These are phyloP conservation scores for Menidia menidia DNA, from an alignment of 2,797 vertebrate genomes.

Conservation along the genomic window DNA sequence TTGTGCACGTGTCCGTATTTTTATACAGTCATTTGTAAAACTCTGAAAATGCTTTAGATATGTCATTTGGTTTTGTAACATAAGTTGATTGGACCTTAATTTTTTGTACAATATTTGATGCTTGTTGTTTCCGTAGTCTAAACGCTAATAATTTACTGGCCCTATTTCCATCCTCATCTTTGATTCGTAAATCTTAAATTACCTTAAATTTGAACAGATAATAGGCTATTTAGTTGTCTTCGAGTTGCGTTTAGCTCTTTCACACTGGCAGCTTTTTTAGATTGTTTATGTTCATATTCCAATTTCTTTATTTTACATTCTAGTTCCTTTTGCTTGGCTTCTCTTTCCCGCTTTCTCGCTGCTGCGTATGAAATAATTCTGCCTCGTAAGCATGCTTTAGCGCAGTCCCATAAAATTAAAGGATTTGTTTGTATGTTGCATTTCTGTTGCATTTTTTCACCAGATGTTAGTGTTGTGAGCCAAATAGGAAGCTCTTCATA, in stretches of 20 bases:
- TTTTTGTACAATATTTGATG: no score
- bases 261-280: no score
- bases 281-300: slow-evolving; percentile 27
- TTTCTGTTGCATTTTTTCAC: no score
- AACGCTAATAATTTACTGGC: no score
- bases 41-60: slow-evolving; percentile 6
- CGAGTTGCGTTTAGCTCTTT: not conserved
- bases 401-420: not conserved
- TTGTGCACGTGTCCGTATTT: slow-evolving; percentile 10
- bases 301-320: slow-evolving; percentile 4
- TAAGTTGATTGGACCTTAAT: not conserved
- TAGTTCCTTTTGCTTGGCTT: not conserved
- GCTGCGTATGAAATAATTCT: not conserved
- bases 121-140: no score
- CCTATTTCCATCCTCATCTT: no score
- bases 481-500: no score
- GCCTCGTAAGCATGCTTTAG: slow-evolving; percentile 12
- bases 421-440: not conserved
- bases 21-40: slow-evolving; percentile 18
- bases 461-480: no score
- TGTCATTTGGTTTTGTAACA: slow-evolving; percentile 29
- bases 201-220: not conserved
- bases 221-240: slow-evolving; percentile 1
- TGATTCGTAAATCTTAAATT: slow-evolving; percentile 4
- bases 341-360: not conserved